Percentiles rank a stretch among this genome's conserved stretches.
These are phyloP conservation scores for Drosophila funebris DNA, from an alignment of 1,140 invertebrate genomes.

Conservation along the genomic window DNA sequence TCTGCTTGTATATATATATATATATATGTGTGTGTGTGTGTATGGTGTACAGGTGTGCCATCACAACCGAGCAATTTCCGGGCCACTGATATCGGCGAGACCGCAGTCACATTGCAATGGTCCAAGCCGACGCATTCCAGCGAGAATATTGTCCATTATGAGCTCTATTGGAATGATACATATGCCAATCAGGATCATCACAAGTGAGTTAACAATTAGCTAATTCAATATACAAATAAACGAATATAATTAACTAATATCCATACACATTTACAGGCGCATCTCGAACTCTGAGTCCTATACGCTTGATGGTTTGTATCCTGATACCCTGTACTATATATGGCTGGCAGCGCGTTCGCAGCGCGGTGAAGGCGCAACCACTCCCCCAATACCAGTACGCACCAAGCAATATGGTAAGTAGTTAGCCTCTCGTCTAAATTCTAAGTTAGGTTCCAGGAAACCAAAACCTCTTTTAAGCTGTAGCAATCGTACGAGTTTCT, in stretches of 20 bases:
- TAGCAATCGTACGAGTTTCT: constrained; percentile 59
- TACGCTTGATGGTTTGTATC: constrained; percentile 93
- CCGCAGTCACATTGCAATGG: constrained; percentile 94
- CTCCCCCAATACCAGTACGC: constrained; percentile 95
- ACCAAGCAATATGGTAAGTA: constrained; percentile 98
- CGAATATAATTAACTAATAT: constrained; percentile 6
- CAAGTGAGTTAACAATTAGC: constrained; percentile 85
- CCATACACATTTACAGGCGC: constrained; percentile 84
- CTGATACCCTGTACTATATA: constrained; percentile 97
- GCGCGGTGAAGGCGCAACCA: constrained; percentile 96
- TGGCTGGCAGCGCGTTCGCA: constrained; percentile 96
- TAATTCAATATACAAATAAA: neutral
- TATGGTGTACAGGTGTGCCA: constrained; percentile 89
- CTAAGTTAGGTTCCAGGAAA: constrained; percentile 51
- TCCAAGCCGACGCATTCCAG: constrained; percentile 94
- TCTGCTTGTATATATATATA: neutral
- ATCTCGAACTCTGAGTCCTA: constrained; percentile 93
- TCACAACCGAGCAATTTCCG: constrained; percentile 96
- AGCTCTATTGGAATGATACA: constrained; percentile 98
- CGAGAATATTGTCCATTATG: constrained; percentile 96
- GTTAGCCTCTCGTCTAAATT: neutral
- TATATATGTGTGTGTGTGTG: constrained; percentile 30
- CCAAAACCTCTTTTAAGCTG: constrained; percentile 36
- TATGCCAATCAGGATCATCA: constrained; percentile 91
- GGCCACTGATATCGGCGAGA: constrained; percentile 92